Evolutionary conservation across 2,888 invertebrate genomes (phyloP).

Genomic region (Dioctria rufipes): DNA sequence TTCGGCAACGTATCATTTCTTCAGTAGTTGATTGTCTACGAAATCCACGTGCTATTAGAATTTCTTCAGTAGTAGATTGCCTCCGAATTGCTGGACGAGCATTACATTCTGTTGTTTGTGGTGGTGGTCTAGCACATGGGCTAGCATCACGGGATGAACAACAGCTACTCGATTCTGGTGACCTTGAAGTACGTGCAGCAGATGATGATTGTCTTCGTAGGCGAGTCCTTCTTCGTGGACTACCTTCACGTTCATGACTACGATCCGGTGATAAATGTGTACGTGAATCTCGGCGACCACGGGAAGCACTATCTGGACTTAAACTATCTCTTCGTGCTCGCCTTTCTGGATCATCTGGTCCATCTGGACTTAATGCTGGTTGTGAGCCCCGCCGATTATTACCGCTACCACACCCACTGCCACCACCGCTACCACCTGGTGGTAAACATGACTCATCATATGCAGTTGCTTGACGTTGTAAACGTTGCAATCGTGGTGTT

Average conservation of each 20-base stretch:
- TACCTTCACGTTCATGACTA: slow-evolving; percentile 84
- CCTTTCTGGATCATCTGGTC: slow-evolving; percentile 79
- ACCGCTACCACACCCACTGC: too few relatives aligned
- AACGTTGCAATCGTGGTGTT: slow-evolving; percentile 76
- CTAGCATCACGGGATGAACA: slow-evolving; percentile 87
- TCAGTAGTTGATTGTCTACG: slow-evolving; percentile 92
- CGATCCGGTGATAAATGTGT: slow-evolving; percentile 86
- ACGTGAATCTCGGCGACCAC: slow-evolving; percentile 82
- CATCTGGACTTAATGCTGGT: slow-evolving; percentile 87
- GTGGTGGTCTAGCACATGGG: slow-evolving; percentile 78
- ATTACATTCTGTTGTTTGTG: slow-evolving; percentile 72
- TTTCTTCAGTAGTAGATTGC: slow-evolving; percentile 93
- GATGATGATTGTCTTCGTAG: slow-evolving; percentile 86
- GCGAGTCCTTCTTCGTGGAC: slow-evolving; percentile 81
- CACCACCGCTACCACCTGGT: slow-evolving; percentile 70
- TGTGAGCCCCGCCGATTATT: slow-evolving; percentile 84
- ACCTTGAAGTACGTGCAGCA: slow-evolving; percentile 77
- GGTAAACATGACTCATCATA: slow-evolving; percentile 89
- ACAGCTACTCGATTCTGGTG: slow-evolving; percentile 84
- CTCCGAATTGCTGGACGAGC: slow-evolving; percentile 84
- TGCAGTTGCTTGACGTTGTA: slow-evolving; percentile 90
- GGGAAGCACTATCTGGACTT: slow-evolving; percentile 91
- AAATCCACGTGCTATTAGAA: slow-evolving; percentile 90
- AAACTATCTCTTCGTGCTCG: slow-evolving; percentile 87
- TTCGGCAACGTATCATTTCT: slow-evolving; percentile 92